Conservation (phyloP, 2,888 invertebrate species). For the Drosophila rubida region DNA sequence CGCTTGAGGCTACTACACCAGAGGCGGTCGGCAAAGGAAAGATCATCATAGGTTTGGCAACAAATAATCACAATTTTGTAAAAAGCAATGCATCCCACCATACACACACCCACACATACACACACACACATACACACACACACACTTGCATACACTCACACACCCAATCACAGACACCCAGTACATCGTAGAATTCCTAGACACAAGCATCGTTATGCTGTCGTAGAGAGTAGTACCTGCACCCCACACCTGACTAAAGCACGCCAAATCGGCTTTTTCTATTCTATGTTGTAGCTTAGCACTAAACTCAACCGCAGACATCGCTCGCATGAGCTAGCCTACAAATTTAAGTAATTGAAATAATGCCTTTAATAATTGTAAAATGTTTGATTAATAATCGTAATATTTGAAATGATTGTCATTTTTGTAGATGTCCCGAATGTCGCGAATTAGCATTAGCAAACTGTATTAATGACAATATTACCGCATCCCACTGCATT, state of each 20-base stretch:
- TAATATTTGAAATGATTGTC: not conserved
- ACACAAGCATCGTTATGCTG: conserved; percentile 17
- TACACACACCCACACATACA: conserved; percentile 12
- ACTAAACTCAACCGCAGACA: not conserved
- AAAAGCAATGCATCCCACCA: conserved; percentile 58
- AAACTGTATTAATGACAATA: not conserved
- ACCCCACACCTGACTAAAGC: conserved; percentile 36
- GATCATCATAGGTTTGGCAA: conserved; percentile 86
- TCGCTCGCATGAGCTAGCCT: not conserved
- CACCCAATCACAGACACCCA: conserved; percentile 14
- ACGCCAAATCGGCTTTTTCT: conserved; percentile 21
- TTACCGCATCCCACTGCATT: no score
- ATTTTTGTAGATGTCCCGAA: not conserved
- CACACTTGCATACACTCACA: conserved; percentile 3
- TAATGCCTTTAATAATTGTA: not conserved
- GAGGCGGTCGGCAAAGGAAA: conserved; percentile 84
- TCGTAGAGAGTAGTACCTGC: conserved; percentile 41
- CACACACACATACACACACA: conserved; percentile 15
- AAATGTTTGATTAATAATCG: not conserved
- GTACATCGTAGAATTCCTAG: conserved; percentile 26
- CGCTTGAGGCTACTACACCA: conserved; percentile 56
- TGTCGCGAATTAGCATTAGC: not conserved
- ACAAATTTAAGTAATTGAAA: not conserved
- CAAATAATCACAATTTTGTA: conserved; percentile 65
- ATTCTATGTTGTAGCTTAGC: conserved; percentile 21